Base-by-base conservation (phyloP, 2,888 invertebrate species). In the Netelia virgata region DNA sequence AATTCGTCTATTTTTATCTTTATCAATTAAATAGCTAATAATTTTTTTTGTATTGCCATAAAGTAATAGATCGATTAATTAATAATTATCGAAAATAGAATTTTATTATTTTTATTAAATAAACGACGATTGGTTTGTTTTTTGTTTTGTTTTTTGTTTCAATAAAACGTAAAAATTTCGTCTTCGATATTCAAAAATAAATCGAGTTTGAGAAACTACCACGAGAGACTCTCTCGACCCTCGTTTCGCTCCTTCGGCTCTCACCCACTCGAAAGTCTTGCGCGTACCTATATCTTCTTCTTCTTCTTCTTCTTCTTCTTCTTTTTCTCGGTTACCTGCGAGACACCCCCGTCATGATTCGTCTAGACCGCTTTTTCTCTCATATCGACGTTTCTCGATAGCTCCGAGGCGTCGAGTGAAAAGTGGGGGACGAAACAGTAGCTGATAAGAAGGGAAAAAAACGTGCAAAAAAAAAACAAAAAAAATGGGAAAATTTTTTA, bases 301-400 rank as follows among this genome's bases (percentile, higher is more conserved):
- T 66, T 64, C 41, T 28, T 14, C 41, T 20, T 50, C 16, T 16
- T 53, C 63, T 50, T 36, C 14, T 1, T 57, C 36, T 47, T 41
- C 47, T 57, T 16, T 20, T 47, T 76, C 68, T 14, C 16, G 18
- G 20, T 20, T 28, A 70, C 36, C 63, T 50, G 53, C 14, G 53
- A n/a, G 18, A 14, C 69, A 63, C 53, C 61, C 59, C 66, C 74
- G 36, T 79, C 79, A 28, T 50, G 83, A 83, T 63, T 74, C 83
- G 83, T 83, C 83, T 83, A 83, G 83, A 83, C 83, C 47, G 68
- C 68, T 83, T 83, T 83, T 83, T 83, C 63, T 68, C 55, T 55
- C 79, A 16, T 69, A 74, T 64, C 55, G 55, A 63, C 69, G 43
- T 61, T 78, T 78, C 28, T 70, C 63, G 63, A 69, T 70, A 69